phyloP scores from a whole-genome alignment of 2,113 vertebrate genomes.

The Capreolus pygargus region DNA sequence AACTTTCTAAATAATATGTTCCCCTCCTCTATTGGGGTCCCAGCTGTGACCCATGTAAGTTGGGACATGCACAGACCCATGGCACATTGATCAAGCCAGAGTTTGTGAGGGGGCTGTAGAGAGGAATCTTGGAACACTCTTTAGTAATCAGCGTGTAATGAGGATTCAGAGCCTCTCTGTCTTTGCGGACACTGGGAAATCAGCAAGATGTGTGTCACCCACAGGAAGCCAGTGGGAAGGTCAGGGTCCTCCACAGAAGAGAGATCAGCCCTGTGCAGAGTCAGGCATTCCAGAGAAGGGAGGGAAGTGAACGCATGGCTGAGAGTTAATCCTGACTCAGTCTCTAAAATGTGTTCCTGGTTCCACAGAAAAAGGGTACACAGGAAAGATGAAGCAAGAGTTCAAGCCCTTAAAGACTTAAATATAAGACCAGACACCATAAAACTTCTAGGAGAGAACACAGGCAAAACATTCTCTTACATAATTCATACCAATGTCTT shows the following conservation, averaged over 20 bases:
- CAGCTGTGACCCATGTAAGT: neutral
- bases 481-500: neutral
- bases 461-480: neutral
- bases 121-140: neutral
- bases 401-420: neutral
- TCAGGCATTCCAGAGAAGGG: conserved; percentile 16
- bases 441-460: neutral
- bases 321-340: neutral
- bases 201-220: neutral
- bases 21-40: neutral
- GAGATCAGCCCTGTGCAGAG: neutral
- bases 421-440: neutral
- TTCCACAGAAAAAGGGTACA: neutral
- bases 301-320: neutral
- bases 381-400: neutral
- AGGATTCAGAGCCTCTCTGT: neutral
- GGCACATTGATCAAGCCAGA: neutral
- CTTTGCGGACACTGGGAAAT: neutral
- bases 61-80: too few relatives aligned
- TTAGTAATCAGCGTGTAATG: neutral
- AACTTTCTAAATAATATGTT: neutral
- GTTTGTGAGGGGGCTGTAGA: neutral
- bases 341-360: neutral
- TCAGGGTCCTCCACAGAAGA: neutral
- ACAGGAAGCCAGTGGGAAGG: neutral